Evolutionary conservation across 2,113 vertebrate genomes (phyloP).

Genomic region (Neofelis nebulosa): DNA sequence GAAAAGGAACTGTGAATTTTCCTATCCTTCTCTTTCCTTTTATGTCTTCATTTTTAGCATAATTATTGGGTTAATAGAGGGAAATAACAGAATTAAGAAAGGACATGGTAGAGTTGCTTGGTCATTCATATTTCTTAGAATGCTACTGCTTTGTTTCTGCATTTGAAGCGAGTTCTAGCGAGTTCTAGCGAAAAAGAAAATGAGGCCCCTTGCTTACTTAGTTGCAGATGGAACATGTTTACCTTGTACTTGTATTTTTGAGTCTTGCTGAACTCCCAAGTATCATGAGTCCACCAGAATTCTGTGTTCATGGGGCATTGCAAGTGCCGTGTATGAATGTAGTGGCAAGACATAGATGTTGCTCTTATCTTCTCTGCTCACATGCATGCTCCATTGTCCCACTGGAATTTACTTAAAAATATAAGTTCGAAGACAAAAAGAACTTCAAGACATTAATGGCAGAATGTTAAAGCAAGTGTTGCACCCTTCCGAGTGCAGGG

Average conservation of each 20-base stretch:
- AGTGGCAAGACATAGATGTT: neutral
- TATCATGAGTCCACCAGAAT: neutral
- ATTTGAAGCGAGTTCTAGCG: neutral
- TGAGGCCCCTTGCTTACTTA: neutral
- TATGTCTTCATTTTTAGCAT: neutral
- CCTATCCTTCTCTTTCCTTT: neutral
- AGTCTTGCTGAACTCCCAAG: neutral
- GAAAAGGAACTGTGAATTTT: neutral
- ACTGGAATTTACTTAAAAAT: neutral
- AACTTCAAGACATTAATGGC: neutral
- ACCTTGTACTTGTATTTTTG: neutral
- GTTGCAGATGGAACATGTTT: neutral
- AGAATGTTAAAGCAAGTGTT: neutral
- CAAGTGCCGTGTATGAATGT: neutral
- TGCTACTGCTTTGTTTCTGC: neutral
- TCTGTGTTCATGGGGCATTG: neutral
- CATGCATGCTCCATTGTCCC: neutral
- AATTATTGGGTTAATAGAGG: neutral
- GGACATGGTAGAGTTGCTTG: neutral
- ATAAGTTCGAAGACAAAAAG: neutral
- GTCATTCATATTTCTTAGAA: neutral
- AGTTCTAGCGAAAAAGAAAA: neutral
- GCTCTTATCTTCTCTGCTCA: neutral
- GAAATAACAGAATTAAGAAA: neutral
- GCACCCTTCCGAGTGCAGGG: neutral